Evolutionary conservation across 2,888 invertebrate species (phyloP), one percentile per base, ranked within the genome.

Genomic region (Salticus scenicus): DNA sequence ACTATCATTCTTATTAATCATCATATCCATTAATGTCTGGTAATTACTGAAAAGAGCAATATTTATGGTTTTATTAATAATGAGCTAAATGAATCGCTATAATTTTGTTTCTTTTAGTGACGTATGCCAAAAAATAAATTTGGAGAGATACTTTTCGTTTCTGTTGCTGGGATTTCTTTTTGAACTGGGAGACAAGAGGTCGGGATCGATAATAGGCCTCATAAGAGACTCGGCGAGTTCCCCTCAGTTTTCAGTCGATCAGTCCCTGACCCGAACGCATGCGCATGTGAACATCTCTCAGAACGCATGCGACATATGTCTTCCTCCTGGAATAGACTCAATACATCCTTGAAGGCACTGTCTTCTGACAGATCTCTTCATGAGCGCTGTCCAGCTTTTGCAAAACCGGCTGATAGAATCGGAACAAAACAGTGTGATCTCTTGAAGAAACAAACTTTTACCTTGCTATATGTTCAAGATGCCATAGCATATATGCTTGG

Each of bases 181-280:
- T 47, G 42, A 47, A 47, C 42, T 47, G 42, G 42, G 82, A 75
- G 75, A 70, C 82, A 75, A 76, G 57, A 33, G 75, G 69, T 71
- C 75, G 69, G 70, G 71, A 82, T 82, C 82, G 74, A 82, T 82
- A 82, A 75, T 82, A 82, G 82, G 82, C 70, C 67, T 80, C 72
- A 66, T 33, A 47, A 64, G 72, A 28, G 72, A 72, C 81, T 81
- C 69, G 67, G 74, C 67, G 73, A 66, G 70, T 28, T 82, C 75
- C 82, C 82, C 47, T 69, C 42, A 64, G 75, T 74, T 63, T 30
- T 31, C 33, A 82, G 82, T 82, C 82, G 82, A 75, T 82, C 82
- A 75, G 70, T 69, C 82, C 82, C 71, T 75, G 75, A 82, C 63
- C 14, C 51, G 24, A 24, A 24, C 70, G 82, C 82, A 82, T 82